Evolutionary conservation across 2,113 vertebrate genomes (phyloP).

Genomic region (Bos javanicus): DNA sequence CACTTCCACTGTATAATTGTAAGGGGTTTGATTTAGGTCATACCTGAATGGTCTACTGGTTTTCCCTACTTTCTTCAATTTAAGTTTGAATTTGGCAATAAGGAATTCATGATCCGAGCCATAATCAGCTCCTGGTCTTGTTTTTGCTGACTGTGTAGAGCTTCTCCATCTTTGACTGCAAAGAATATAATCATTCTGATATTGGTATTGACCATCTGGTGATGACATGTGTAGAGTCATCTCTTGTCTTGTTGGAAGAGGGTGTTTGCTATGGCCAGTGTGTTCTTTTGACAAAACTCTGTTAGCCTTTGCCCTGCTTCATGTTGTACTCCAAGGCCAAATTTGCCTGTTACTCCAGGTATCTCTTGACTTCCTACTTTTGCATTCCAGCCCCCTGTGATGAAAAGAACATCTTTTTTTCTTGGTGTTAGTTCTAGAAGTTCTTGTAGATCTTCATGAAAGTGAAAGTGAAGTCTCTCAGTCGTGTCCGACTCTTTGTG

Average conservation of each 20-base stretch:
- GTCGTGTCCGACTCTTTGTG: no score
- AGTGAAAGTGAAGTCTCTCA: no score
- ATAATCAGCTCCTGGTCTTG: not conserved
- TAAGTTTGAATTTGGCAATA: not conserved
- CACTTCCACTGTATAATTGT: not conserved
- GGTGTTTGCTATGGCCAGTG: not conserved
- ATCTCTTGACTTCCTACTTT: not conserved
- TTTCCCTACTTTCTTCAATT: not conserved
- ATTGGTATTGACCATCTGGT: not conserved
- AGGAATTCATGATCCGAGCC: not conserved
- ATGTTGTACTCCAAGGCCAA: not conserved
- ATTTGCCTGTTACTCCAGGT: not conserved
- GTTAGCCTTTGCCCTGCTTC: not conserved
- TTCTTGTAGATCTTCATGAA: not conserved
- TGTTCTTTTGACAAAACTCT: not conserved
- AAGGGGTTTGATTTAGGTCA: not conserved
- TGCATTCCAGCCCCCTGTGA: not conserved
- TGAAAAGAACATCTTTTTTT: not conserved
- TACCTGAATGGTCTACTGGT: not conserved
- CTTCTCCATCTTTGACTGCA: not conserved
- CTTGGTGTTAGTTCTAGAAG: not conserved
- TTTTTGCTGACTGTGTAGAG: not conserved
- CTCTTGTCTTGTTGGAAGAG: not conserved
- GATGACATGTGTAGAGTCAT: not conserved
- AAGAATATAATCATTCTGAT: not conserved